Evolutionary conservation across 1,140 invertebrate species (phyloP), one percentile per base, ranked within the genome.

Genomic region (Thereuonema tuberculata): DNA sequence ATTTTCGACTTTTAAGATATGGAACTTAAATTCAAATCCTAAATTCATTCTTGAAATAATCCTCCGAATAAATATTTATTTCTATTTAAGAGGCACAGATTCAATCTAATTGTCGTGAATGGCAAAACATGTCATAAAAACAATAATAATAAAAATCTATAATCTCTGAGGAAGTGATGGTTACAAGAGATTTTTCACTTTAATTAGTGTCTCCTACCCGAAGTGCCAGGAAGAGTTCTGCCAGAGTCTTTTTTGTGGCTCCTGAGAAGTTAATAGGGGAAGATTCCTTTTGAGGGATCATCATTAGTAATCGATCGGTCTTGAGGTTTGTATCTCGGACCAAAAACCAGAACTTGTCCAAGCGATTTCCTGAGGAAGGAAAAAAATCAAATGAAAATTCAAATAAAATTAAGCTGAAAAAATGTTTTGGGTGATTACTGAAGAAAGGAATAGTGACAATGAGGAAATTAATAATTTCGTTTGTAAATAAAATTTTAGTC

Each of bases 281-380:
- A 81, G 54, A 78, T 78, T 65, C 66, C 27, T 64, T 64, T 43
- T 82, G 72, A 2, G 84, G 84, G 63, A 88, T 81, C 65, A 93
- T 75, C 1, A 85, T 89, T 55, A 93, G 73, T 49, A 94, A 75
- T 61, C 88, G 80, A 70, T 93, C 88, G 1, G 88, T 87, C 74
- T 86, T 86, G 29, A 87, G 78, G 26, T 80, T 80, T 48, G 78
- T 81, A 73, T 93, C 90, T 65, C 81, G 81, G 26, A 93, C 84
- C 26, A 86, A 80, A 71, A 93, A 93, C 89, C 90, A 94, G 68
- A 90, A 83, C 70, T 92, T 92, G 70, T 86, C 85, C 49, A 84
- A 76, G 63, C 89, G 77, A 24, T 85, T 89, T 9, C 89, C 82
- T 83, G 64, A 56, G 23, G 27, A 46, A 58, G 25, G 43, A 62